Evolutionary conservation across 2,113 vertebrate species (phyloP).

Genomic region (Pungitius pungitius): DNA sequence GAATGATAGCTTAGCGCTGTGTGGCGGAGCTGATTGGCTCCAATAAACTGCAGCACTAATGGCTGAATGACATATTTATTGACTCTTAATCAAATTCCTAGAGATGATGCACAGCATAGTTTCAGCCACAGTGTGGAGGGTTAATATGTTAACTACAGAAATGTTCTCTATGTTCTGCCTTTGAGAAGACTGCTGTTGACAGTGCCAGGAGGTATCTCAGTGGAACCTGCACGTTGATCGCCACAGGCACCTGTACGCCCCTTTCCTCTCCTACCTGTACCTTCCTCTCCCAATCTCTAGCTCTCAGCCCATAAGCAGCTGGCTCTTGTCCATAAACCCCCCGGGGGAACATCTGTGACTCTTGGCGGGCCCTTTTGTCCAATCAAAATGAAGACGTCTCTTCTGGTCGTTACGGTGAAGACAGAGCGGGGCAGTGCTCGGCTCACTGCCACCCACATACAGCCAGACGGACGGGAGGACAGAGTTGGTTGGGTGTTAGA

Average conservation of each 20-base stretch:
- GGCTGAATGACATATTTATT: slow-evolving; percentile 31
- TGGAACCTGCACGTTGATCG: slow-evolving; percentile 22
- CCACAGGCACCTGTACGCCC: slow-evolving; percentile 12
- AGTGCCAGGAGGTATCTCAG: slow-evolving; percentile 8
- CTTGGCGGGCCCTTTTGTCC: slow-evolving; percentile 51
- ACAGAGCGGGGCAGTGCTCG: slow-evolving; percentile 36
- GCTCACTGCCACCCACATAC: slow-evolving; percentile 48
- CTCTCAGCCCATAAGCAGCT: slow-evolving; percentile 2
- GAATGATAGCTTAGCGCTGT: slow-evolving; percentile 16
- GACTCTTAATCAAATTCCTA: slow-evolving; percentile 21
- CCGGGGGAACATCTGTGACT: slow-evolving; percentile 28
- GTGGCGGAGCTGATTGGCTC: slow-evolving; percentile 17
- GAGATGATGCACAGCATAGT: neutral
- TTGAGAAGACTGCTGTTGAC: slow-evolving; percentile 6
- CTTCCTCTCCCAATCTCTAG: slow-evolving; percentile 5
- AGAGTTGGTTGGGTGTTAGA: neutral
- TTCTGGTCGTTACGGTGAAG: slow-evolving; percentile 53
- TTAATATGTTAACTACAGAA: neutral
- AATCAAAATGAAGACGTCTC: slow-evolving; percentile 70
- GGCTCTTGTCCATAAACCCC: slow-evolving; percentile 10
- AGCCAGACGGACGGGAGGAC: slow-evolving; percentile 56
- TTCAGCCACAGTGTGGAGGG: neutral
- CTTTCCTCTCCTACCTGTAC: slow-evolving; percentile 3
- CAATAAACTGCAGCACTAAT: slow-evolving; percentile 12
- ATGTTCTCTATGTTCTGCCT: neutral